Evolutionary conservation across 2,113 vertebrate genomes (phyloP).

Genomic region (Eulemur rufifrons): DNA sequence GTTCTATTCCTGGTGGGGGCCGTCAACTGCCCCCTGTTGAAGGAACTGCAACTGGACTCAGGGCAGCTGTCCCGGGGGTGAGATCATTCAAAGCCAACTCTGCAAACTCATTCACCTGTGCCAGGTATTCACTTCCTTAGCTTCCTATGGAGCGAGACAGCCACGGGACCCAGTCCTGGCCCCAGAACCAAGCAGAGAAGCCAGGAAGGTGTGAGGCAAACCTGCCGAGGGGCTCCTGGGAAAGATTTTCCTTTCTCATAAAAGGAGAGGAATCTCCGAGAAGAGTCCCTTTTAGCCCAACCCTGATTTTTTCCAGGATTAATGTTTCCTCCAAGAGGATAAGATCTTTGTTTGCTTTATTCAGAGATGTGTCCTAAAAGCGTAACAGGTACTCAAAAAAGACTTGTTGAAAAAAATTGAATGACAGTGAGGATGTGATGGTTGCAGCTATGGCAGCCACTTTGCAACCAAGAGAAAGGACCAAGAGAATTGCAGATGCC

Average conservation of each 20-base stretch:
- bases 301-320: neutral
- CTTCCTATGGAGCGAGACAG: neutral
- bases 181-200: neutral
- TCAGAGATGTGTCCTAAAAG: neutral
- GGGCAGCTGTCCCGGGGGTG: neutral
- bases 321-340: no score
- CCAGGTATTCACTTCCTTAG: neutral
- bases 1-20: rapidly evolving
- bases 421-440: neutral
- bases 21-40: neutral
- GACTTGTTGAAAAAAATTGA: neutral
- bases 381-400: neutral
- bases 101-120: neutral
- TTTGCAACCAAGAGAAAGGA: neutral
- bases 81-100: neutral
- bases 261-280: neutral
- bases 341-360: neutral
- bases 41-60: no score
- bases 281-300: neutral
- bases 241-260: neutral
- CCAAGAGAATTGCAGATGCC: neutral
- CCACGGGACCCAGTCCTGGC: neutral
- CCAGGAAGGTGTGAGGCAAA: neutral
- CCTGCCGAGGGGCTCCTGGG: neutral
- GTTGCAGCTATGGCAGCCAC: neutral